Percentiles rank a stretch among this genome's conserved stretches.
These are phyloP conservation scores for Saturnia pavonia DNA, from an alignment of 2,888 invertebrate genomes.

Conservation along the genomic window DNA sequence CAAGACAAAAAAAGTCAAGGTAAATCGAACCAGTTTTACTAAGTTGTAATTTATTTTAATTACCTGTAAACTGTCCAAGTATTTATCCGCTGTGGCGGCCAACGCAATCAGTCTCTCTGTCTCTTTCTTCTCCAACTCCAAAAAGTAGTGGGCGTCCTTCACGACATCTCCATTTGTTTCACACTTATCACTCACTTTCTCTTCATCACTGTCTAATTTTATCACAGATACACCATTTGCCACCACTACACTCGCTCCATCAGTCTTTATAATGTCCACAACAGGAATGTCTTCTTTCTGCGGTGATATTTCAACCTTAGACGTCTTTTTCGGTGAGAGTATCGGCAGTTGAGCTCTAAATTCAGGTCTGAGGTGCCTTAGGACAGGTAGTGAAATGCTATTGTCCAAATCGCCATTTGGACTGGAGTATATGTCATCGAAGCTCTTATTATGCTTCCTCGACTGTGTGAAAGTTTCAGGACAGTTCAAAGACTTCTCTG, in stretches of 20 bases:
- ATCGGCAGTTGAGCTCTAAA: conserved; percentile 92
- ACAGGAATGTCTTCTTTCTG: conserved; percentile 65
- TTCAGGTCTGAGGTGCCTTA: conserved; percentile 91
- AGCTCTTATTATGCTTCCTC: conserved; percentile 41
- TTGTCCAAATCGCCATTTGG: conserved; percentile 58
- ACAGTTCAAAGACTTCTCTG: conserved; percentile 68
- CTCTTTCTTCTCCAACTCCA: conserved; percentile 88
- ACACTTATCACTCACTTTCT: conserved; percentile 47
- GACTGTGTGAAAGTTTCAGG: conserved; percentile 58
- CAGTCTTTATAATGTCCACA: conserved; percentile 52
- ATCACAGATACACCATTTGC: conserved; percentile 71
- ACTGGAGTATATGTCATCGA: conserved; percentile 56
- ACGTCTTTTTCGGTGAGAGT: conserved; percentile 81
- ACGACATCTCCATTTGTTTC: conserved; percentile 55
- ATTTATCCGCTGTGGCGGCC: conserved; percentile 86
- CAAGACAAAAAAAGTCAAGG: not conserved
- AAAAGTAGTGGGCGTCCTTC: conserved; percentile 90
- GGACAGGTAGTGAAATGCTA: conserved; percentile 84
- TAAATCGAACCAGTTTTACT: not conserved
- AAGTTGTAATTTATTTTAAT: conserved; percentile 17
- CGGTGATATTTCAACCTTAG: conserved; percentile 61
- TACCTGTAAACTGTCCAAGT: conserved; percentile 82
- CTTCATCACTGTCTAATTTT: conserved; percentile 53
- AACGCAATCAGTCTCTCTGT: conserved; percentile 85
- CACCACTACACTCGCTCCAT: conserved; percentile 44